Base-by-base conservation (phyloP, 2,888 invertebrate genomes). In the Gasteruption jaculator region DNA sequence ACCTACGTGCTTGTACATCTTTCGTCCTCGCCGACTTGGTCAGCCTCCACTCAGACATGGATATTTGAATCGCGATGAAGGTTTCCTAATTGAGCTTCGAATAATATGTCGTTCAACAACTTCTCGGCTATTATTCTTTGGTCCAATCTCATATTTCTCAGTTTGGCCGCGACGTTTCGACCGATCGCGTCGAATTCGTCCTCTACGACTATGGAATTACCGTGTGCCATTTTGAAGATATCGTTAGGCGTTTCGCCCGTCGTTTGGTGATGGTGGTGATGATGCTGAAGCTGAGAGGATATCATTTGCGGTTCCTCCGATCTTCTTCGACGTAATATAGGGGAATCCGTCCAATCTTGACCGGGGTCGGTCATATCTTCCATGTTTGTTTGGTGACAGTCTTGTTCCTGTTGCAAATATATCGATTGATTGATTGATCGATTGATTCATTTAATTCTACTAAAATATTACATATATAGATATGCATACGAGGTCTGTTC, bases 91-190 rank as follows among this genome's bases (percentile, higher is more conserved):
- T 73, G 71, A 15, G 68, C 73, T 49, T 73, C 73, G 48, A 73
- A 73, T 14, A 74, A 51, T 44, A 74, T 68, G 46, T 74, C 72
- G 48, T 71, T 72, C 20, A 74, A 56, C 20, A 71, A 57, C 53
- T 73, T 74, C 46, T 73, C 72, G 4, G 74, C 73, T 45, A 71
- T 68, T 46, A 73, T 64, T 56, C 72, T 65, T 57, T 74, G 73
- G 41, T 69, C 66, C 11, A 67, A 43, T 41, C 65, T 54, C 71
- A 74, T 68, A 49, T 65, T 68, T 41, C 70, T 60, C n/a, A 73
- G 56, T 56, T 74, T 71, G 3, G 68, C 63, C 8, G 73, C 72
- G 46, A 73, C 73, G 42, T 70, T 67, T 40, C 61, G 56, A 16
- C 72, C 72, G 41, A 73, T 64, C 15, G 72, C 68, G 41, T 71